phyloP scores from a whole-genome alignment of 2,113 vertebrate genomes.

The Theropithecus gelada region DNA sequence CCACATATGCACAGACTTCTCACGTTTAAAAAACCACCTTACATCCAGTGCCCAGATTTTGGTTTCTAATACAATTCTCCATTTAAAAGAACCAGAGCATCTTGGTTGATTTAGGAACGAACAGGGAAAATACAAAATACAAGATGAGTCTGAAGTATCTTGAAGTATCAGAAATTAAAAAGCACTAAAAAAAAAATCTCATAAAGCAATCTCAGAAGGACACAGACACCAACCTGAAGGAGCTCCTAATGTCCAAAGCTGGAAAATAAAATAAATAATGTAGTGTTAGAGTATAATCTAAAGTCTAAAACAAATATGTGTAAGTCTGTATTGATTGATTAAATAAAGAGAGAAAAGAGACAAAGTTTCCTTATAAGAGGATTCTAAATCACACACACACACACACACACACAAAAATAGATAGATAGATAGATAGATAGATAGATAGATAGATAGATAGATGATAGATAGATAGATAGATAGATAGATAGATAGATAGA shows the following conservation, averaged over 20 bases:
- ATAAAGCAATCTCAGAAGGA: neutral
- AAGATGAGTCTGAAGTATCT: neutral
- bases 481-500: too few relatives aligned
- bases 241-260: neutral
- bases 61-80: neutral
- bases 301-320: neutral
- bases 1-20: neutral
- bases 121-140: neutral
- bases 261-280: neutral
- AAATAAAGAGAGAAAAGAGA: neutral
- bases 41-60: neutral
- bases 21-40: neutral
- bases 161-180: neutral
- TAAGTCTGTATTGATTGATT: neutral
- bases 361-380: neutral
- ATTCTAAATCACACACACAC: neutral
- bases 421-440: too few relatives aligned
- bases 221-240: neutral
- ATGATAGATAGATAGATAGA: neutral
- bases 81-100: neutral
- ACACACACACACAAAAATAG: too few relatives aligned
- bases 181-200: neutral
- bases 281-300: neutral
- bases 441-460: too few relatives aligned
- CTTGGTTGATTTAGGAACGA: neutral